Base-by-base conservation (phyloP, 2,113 vertebrate species). In the Oreochromis tanganicae region DNA sequence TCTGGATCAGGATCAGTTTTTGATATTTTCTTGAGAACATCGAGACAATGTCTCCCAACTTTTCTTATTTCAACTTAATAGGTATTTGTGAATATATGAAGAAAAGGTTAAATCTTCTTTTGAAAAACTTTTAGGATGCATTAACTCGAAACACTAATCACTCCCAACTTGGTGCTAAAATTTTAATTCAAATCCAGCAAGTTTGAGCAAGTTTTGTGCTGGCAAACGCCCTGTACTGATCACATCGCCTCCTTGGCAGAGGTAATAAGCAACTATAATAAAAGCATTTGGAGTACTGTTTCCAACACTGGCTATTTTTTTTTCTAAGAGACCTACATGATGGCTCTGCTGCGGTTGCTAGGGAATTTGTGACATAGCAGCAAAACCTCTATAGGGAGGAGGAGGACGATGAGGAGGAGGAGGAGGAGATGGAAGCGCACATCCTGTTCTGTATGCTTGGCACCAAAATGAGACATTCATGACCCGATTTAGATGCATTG, bases 401-500 rank as follows among this genome's bases (percentile, higher is more conserved):
- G 11, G 75, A 88, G 11, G 66, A 86, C 2, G 75, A 81, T 16
- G 73, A 91, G 56, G 85, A 89, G 59, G 80, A 83, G 61, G 63
- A 90, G 61, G 85, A 89, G 80, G 82, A 84, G 63, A 34, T 13
- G 71, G 82, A 91, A 41, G 79, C 1, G 81, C 80, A 93, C 85
- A 82, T 17, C 86, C 79, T 93, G 90, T 93, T 94, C 91, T 82
- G 80, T 61, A 50, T 5, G 54, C 83, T 87, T 80, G 87, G 79
- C 79, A 89, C 73, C 9, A 2, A 91, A 92, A 93, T n/a, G 43
- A 88, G 73, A 29, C 88, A 84, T 84, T 81, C 83, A 81, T 88
- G 90, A 95, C 92, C 89, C 32, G 80, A 86, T 92, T 92, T 87
- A 92, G 89, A 90, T 2, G 36, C 86, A 89, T 61, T 84, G 84